Percentiles rank a stretch among this genome's conserved stretches.
These are phyloP conservation scores for Aulostomus chinensis DNA, from an alignment of 2,797 vertebrate genomes.

Conservation along the genomic window DNA sequence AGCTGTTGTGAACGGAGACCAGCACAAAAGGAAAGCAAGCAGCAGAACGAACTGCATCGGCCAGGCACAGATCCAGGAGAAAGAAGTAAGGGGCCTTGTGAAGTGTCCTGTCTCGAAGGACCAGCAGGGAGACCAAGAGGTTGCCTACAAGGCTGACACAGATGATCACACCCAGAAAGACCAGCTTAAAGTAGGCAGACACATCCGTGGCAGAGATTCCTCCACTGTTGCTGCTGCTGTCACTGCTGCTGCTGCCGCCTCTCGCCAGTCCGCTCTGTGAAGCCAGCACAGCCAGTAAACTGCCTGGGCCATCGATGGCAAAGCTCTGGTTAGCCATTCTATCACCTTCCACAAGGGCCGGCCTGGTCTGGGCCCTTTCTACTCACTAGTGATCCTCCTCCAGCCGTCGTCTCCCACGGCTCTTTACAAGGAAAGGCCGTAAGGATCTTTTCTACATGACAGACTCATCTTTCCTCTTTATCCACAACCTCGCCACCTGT, in stretches of 20 bases:
- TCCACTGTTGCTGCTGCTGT: conserved; percentile 56
- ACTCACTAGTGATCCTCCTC: conserved; percentile 62
- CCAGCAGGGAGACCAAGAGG: conserved; percentile 86
- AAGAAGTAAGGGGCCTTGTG: conserved; percentile 92
- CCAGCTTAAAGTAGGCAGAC: conserved; percentile 87
- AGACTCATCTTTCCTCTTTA: conserved; percentile 76
- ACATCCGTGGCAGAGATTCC: conserved; percentile 77
- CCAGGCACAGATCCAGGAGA: conserved; percentile 90
- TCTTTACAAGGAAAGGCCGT: conserved; percentile 69
- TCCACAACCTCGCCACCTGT: conserved; percentile 70
- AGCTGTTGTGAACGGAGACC: conserved; percentile 88
- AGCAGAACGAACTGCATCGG: conserved; percentile 87
- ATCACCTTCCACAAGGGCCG: conserved; percentile 53
- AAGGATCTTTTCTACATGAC: conserved; percentile 69
- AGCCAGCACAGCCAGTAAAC: conserved; percentile 70
- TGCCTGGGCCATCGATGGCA: conserved; percentile 75
- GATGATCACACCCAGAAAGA: conserved; percentile 89
- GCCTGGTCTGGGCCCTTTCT: conserved; percentile 46
- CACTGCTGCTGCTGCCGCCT: conserved; percentile 50
- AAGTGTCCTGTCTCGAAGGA: conserved; percentile 86
- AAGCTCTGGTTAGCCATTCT: conserved; percentile 80
- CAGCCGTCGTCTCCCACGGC: conserved; percentile 58
- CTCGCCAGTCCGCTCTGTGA: conserved; percentile 65
- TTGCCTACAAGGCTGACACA: conserved; percentile 89
- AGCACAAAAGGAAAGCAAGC: conserved; percentile 91